phyloP scores from a whole-genome alignment of 2,113 vertebrate genomes.

The western clawed frog (Xenopus tropicalis) region UCB_Xtro_10.0 CM004445.2:55876501-55877000 shows the following conservation, averaged over 20 bases:
- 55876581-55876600: conserved; percentile 74
- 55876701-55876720: conserved; percentile 52
- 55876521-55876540: conserved; percentile 43
- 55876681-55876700: conserved; percentile 66
- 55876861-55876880: conserved; percentile 55
- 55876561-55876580: conserved; percentile 77
- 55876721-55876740: conserved; percentile 67
- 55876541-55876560: conserved; percentile 78
- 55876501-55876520: too few species aligned
- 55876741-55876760: conserved; percentile 70
- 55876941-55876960: too few species aligned
- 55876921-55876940: too few species aligned
- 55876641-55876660: conserved; percentile 70
- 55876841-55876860: conserved; percentile 69
- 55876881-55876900: not conserved
- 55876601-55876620: conserved; percentile 74
- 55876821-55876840: conserved; percentile 76
- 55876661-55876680: conserved; percentile 71
- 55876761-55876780: conserved; percentile 69
- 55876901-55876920: too few species aligned
- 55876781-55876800: conserved; percentile 68
- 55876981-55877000: too few species aligned
- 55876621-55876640: conserved; percentile 74
- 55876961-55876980: too few species aligned
- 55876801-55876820: conserved; percentile 68